Evolutionary conservation across 2,888 invertebrate species (phyloP), one percentile per base, ranked within the genome.

Genomic region (Drosophila putrida): DNA sequence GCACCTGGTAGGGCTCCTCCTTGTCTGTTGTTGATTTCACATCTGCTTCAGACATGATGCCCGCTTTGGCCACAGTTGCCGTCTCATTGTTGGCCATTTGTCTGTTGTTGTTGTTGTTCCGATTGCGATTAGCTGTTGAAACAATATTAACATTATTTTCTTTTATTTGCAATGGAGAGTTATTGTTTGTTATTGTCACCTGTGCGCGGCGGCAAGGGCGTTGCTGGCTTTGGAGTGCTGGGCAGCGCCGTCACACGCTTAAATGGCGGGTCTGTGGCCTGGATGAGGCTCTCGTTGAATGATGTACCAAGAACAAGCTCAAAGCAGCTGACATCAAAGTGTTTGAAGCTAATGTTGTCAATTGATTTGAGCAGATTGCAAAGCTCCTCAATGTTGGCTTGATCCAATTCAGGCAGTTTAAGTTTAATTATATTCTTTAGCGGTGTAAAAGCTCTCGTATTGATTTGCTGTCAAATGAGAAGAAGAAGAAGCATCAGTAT

Each of bases 251-350:
- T 68, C 25, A 67, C 61, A 28, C 60, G 68, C 53, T 78, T 81
- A 33, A 77, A 76, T 25, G 91, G 90, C 46, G 80, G 50, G 69
- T 91, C 91, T 54, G 91, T 91, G 54, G 84, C 79, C 54, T 85
- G 65, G 31, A 91, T 90, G 67, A 91, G 70, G 69, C 92, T 92
- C 41, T 92, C 91, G 79, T 92, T 91, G 75, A 91, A 93, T n/a
- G 92, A 82, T 39, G 88, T 86, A 10, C 92, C 93, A 58, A 90
- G 75, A 6, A 90, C 90, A n/a, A 92, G 76, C 57, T 92, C 90
- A 67, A 80, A 92, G 75, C 93, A 93, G 71, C 92, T 93, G 13
- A 93, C 78, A 76, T 92, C 91, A 63, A 91, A 93, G 58, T 84
- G 84, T 54, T 88, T 90, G 35, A 91, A 91, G 62, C 90, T 91